Evolutionary conservation across 2,113 vertebrate species (phyloP).

Genomic region (Dromiciops gliroides): DNA sequence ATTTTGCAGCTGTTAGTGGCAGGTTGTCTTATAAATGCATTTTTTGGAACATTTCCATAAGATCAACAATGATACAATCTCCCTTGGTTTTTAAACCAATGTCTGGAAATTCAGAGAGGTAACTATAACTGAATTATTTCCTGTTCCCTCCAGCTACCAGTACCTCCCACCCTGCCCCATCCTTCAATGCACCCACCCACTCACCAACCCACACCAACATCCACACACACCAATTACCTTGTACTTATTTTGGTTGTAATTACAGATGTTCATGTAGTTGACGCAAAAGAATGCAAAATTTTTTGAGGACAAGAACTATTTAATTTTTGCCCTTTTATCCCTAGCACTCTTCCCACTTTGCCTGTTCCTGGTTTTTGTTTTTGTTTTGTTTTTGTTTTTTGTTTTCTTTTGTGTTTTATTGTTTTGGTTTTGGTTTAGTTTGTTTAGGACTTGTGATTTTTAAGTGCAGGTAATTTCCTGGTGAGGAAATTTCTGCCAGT

Average conservation of each 20-base stretch:
- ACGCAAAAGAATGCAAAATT: not conserved
- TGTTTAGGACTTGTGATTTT: not conserved
- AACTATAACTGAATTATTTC: not conserved
- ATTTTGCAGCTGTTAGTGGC: not conserved
- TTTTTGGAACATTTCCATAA: not conserved
- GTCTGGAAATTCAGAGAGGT: not conserved
- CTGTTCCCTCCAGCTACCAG: not conserved
- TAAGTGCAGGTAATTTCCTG: not conserved
- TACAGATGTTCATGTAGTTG: not conserved
- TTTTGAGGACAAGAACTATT: not conserved
- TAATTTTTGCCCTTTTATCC: not conserved
- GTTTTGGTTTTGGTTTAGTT: too few relatives aligned
- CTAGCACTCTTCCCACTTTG: not conserved
- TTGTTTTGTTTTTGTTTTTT: not conserved
- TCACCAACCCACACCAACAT: too few relatives aligned
- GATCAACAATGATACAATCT: not conserved
- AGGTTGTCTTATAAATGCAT: not conserved
- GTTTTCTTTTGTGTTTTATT: too few relatives aligned
- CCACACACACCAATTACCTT: not conserved
- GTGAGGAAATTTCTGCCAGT: not conserved
- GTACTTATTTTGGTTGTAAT: not conserved
- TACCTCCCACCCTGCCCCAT: not conserved
- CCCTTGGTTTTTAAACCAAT: not conserved
- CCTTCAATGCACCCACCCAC: not conserved
- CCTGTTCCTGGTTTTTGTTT: not conserved